phyloP scores from a whole-genome alignment of 1,140 invertebrate species.

The Dolichoris vasculosae region DNA sequence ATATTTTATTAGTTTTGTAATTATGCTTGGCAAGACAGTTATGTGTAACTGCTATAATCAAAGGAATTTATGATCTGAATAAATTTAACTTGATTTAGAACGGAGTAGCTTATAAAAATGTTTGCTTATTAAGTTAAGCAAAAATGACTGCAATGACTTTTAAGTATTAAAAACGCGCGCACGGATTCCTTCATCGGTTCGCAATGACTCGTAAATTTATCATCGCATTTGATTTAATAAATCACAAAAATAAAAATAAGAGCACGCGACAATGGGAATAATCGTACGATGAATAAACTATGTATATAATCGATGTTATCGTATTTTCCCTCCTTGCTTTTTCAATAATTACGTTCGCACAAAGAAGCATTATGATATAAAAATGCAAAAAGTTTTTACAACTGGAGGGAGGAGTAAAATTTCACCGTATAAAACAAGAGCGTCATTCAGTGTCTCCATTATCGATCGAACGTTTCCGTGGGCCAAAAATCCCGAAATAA shows the following conservation, averaged over 20 bases:
- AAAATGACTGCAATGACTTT: background rate
- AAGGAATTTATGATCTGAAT: constrained; percentile 31
- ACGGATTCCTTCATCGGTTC: background rate
- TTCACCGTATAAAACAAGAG: background rate
- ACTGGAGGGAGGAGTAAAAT: background rate
- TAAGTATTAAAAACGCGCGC: background rate
- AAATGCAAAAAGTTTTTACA: background rate
- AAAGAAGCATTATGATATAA: background rate
- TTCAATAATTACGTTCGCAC: background rate
- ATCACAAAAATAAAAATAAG: background rate
- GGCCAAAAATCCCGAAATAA: background rate
- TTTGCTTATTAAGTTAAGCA: constrained; percentile 14
- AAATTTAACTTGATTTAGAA: constrained; percentile 36
- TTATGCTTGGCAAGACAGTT: background rate
- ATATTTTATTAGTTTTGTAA: constrained; percentile 26
- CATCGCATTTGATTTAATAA: background rate
- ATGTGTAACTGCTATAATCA: constrained; percentile 23
- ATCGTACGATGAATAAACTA: background rate
- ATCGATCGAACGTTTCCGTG: background rate
- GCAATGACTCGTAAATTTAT: background rate
- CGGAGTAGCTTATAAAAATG: background rate
- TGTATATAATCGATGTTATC: background rate
- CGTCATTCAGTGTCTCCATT: background rate
- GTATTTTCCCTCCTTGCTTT: background rate
- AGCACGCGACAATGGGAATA: background rate